Percentiles rank a stretch among this genome's conserved stretches.
Evolutionary conservation across 2,888 invertebrate species (phyloP).

Genomic region (Carpatolechia fugitivella): DNA sequence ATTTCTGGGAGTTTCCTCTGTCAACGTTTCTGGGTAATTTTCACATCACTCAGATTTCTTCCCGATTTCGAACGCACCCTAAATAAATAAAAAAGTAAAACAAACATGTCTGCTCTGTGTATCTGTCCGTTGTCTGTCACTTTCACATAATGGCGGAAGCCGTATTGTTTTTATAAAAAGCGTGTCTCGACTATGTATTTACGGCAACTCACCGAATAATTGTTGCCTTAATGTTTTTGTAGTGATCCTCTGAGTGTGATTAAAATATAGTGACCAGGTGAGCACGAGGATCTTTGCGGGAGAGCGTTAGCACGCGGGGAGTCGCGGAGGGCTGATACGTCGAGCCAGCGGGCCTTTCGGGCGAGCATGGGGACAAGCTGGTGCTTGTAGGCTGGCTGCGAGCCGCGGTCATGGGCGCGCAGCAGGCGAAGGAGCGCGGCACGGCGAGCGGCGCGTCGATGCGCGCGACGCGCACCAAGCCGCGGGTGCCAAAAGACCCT

Average conservation of each 20-base stretch:
- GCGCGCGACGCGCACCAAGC: conserved; percentile 87
- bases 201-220: conserved; percentile 25
- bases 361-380: not conserved
- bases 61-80: too few species aligned
- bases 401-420: conserved; percentile 88
- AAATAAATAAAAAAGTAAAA: not conserved
- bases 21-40: too few species aligned
- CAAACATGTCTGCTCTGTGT: not conserved
- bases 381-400: not conserved
- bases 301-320: not conserved
- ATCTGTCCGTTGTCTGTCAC: conserved; percentile 3
- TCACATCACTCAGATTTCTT: too few species aligned
- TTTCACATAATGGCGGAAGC: conserved; percentile 67
- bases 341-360: not conserved
- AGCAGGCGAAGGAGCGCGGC: conserved; percentile 94
- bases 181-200: conserved; percentile 42
- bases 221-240: conserved; percentile 16
- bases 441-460: conserved; percentile 86
- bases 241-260: conserved; percentile 15
- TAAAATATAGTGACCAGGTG: conserved; percentile 21
- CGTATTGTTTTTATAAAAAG: conserved; percentile 55
- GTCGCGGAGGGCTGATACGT: not conserved
- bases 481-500: conserved; percentile 88
- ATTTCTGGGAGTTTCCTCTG: too few species aligned
- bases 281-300: conserved; percentile 1